phyloP scores from a whole-genome alignment of 2,797 vertebrate genomes.

The Hipposideros larvatus region DNA sequence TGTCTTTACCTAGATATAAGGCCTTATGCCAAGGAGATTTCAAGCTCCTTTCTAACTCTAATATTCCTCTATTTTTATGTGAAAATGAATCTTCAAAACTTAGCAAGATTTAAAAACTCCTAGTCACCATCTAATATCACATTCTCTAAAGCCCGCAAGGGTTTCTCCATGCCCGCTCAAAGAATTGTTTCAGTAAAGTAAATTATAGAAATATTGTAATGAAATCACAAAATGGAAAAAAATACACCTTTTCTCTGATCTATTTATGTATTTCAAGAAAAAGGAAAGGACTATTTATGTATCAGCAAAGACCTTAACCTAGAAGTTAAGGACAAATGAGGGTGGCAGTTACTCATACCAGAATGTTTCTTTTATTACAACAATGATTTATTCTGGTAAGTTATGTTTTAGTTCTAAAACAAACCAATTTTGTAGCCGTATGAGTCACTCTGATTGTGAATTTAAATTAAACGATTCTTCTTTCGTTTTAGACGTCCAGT shows the following conservation, averaged over 20 bases:
- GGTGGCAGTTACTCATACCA: background rate
- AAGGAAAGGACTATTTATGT: background rate
- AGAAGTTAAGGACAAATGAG: background rate
- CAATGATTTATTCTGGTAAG: background rate
- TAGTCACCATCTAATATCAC: background rate
- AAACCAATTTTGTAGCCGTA: background rate
- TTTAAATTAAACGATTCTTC: too few relatives aligned
- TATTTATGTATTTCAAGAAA: background rate
- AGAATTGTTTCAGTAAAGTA: background rate
- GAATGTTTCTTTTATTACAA: background rate
- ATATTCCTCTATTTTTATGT: background rate
- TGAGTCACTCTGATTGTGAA: background rate
- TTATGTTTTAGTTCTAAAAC: background rate
- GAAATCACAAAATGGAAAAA: background rate
- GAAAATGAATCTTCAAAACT: conserved; percentile 10
- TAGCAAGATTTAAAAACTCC: background rate
- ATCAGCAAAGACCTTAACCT: background rate
- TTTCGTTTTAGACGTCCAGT: background rate
- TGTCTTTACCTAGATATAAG: background rate
- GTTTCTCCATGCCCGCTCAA: background rate
- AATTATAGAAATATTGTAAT: background rate
- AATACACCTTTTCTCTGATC: background rate
- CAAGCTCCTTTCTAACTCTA: background rate
- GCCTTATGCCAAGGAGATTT: background rate
- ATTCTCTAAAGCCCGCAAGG: background rate